Percentiles rank a stretch among this genome's conserved stretches.
These are phyloP conservation scores for Nephotettix cincticeps DNA, from an alignment of 1,140 invertebrate genomes.

Conservation along the genomic window DNA sequence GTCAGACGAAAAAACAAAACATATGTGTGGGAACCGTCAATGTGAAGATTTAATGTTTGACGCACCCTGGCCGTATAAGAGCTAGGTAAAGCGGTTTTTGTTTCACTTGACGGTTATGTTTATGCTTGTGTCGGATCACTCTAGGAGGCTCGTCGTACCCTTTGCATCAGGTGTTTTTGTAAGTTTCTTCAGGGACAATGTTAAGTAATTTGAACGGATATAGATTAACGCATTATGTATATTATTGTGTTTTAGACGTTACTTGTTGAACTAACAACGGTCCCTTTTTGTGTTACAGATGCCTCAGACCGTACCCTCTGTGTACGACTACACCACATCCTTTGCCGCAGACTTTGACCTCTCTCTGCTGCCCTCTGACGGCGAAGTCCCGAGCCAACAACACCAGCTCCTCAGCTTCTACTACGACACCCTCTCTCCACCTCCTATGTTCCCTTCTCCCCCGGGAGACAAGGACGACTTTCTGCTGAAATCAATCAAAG, in stretches of 20 bases:
- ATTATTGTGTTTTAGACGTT: no score
- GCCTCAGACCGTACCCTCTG: slow-evolving; percentile 76
- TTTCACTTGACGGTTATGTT: no score
- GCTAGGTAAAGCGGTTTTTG: no score
- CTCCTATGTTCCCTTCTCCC: slow-evolving; percentile 52
- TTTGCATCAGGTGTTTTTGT: neutral
- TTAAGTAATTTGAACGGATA: neutral
- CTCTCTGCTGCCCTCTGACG: slow-evolving; percentile 62
- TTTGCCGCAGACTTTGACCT: slow-evolving; percentile 71
- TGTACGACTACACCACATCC: slow-evolving; percentile 60
- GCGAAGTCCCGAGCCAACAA: slow-evolving; percentile 57
- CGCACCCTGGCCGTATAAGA: no score
- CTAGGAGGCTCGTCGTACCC: neutral
- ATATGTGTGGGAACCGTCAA: no score
- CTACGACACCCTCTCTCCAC: slow-evolving; percentile 54
- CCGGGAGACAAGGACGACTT: slow-evolving; percentile 32
- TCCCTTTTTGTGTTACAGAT: slow-evolving; percentile 59
- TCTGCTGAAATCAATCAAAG: slow-evolving; percentile 30
- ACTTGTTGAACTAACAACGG: no score
- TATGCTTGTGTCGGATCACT: neutral
- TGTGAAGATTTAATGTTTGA: no score
- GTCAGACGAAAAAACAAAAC: no score
- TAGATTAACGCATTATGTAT: neutral
- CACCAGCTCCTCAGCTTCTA: slow-evolving; percentile 50
- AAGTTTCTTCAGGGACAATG: neutral